Evolutionary conservation across 2,113 vertebrate genomes (phyloP), one percentile per base, ranked within the genome.

Genomic region (Galeopterus variegatus): DNA sequence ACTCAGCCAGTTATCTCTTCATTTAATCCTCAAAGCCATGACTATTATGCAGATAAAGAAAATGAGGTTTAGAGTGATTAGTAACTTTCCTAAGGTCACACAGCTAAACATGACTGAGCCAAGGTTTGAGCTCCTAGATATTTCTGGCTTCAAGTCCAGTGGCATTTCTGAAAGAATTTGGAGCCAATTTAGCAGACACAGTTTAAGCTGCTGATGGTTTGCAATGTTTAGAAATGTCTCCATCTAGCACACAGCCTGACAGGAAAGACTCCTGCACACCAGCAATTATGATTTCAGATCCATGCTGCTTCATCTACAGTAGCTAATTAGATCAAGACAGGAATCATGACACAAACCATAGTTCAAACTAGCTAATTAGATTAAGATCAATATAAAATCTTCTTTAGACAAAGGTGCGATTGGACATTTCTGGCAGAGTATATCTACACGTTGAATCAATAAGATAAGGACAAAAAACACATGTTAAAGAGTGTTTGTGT

Each of bases 261-360:
- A 17, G 87, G 26, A 56, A 50, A 80, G 54, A 14, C 60, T 56
- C 23, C 81, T 10, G 10, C 65, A 48, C n/a, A 24, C 62, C 56
- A 12, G 60, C 73, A 79, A 80, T 64, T 64, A 96, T 6, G 56
- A 95, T 58, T 86, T 95, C 90, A 94, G 65, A 89, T 48, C 50
- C 90, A n/a, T 6, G 45, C 87, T 21, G 86, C 96, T 96, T 58
- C 95, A 79, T 50, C 2, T 2, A 88, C 96, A 96, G 98, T 90
- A 98, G 96, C 82, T 98, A 98, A 99, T 98, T 98, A 98, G 97
- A 98, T 98, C 98, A 98, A 98, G 96, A 98, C 95, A 94, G 97
- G 97, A 98, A 97, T 97, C 98, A 95, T 97, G 98, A 98, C 98
- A 98, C 97, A 91, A 93, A 94, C 95, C 94, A 95, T 97, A 97